phyloP scores from a whole-genome alignment of 2,888 invertebrate species.

The Metopia argyrocephala region DNA sequence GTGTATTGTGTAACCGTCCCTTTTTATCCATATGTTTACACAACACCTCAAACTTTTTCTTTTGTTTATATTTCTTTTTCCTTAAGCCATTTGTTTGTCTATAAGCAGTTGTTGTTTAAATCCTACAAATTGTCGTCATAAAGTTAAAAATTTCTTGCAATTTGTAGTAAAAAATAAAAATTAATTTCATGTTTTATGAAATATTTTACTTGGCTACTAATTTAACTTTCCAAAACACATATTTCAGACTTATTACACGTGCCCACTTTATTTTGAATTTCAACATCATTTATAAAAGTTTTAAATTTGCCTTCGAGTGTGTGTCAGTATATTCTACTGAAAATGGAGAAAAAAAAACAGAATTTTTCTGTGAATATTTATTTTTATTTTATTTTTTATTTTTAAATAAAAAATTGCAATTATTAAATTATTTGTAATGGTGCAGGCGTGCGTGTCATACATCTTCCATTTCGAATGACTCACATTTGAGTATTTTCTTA shows the following conservation, averaged over 20 bases:
- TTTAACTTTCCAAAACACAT: background rate
- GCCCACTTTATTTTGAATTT: slow-evolving; percentile 15
- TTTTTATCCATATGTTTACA: too few relatives aligned
- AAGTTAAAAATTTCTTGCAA: slow-evolving; percentile 70
- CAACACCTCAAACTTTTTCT: too few relatives aligned
- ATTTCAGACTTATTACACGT: background rate
- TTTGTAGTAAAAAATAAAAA: slow-evolving; percentile 70
- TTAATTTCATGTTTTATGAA: slow-evolving; percentile 67
- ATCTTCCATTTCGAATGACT: slow-evolving; percentile 34
- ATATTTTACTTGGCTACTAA: slow-evolving; percentile 11
- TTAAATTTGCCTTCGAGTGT: slow-evolving; percentile 5
- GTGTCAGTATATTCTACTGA: background rate
- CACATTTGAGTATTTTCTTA: background rate
- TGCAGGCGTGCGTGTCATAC: slow-evolving; percentile 61
- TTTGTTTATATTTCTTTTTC: background rate
- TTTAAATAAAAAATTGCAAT: slow-evolving; percentile 64
- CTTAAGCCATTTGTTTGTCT: background rate
- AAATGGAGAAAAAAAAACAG: background rate
- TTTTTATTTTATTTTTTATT: background rate
- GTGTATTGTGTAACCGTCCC: too few relatives aligned
- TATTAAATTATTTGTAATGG: slow-evolving; percentile 65
- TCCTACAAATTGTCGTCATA: slow-evolving; percentile 71
- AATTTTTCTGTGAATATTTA: background rate
- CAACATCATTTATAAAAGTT: slow-evolving; percentile 9
- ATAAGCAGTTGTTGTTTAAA: slow-evolving; percentile 30